Evolutionary conservation across 2,113 vertebrate species (phyloP), one percentile per base, ranked within the genome.

Genomic region (Cynoglossus semilaevis): DNA sequence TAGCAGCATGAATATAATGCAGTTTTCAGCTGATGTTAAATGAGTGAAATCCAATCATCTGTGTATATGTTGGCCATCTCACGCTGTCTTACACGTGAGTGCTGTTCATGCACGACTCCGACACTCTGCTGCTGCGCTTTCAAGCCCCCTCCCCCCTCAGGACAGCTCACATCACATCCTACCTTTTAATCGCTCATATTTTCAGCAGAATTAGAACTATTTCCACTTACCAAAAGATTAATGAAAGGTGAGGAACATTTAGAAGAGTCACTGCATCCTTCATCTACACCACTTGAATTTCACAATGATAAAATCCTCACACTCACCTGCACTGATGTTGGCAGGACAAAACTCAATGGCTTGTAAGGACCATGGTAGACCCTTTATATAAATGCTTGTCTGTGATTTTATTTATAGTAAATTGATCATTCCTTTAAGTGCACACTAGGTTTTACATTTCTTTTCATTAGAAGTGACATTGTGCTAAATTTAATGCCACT

Each of bases 81-180:
- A 88, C 85, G 68, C 84, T 81, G 75, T 64, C 38, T 36, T 68
- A 60, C 87, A 90, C 77, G 85, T 89, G 88, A 86, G 58, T 9
- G n/a, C 19, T 37, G 69, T 77, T 65, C 48, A 17, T 75, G 71
- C 71, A 50, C 22, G 17, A 80, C 77, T 85, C 76, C 58, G 65
- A 54, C 72, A 2, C 51, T 72, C 79, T 75, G 64, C 76, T 69
- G 64, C 71, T 74, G 73, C 60, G 6, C 69, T 79, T 51, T 53
- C 62, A 53, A 58, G 68, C 43, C 67, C 58, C 70, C 63, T 57
- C 62, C 64, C 69, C 70, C 50, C 51, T 15, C 12, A 0, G 57
- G 64, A 51, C 69, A 55, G 55, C 75, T 74, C 47, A 9, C 6
- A 50, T 63, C 53, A 50, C 43, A 29, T 46, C 45, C 64, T 70